Conservation (phyloP, 2,888 invertebrate genomes). For the Miltochrista miniata region DNA sequence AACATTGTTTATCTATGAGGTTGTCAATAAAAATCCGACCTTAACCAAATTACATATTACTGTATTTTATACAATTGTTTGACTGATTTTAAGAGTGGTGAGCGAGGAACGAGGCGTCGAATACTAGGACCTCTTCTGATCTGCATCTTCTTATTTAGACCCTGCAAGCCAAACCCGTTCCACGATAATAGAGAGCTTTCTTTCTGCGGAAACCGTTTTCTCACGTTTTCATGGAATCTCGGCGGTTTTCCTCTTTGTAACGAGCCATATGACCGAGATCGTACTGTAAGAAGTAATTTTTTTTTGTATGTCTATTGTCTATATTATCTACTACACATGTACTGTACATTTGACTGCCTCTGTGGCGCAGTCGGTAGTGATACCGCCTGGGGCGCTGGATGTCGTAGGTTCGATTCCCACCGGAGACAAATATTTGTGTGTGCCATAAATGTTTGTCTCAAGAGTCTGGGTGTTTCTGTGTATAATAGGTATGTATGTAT, state of each 20-base stretch:
- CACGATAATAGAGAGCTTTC: background rate
- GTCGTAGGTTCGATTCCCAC: too few relatives aligned
- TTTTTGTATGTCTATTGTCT: too few relatives aligned
- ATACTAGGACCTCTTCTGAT: background rate
- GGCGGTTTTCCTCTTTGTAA: background rate
- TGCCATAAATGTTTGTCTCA: too few relatives aligned
- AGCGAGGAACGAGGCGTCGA: background rate
- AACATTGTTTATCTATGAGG: too few relatives aligned
- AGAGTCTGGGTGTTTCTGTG: too few relatives aligned
- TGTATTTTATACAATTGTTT: background rate
- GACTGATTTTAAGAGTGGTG: background rate
- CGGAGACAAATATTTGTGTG: too few relatives aligned
- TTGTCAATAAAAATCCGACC: too few relatives aligned
- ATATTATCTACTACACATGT: background rate
- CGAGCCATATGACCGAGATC: background rate
- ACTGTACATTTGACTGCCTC: too few relatives aligned
- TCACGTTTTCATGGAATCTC: background rate
- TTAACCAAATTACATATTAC: too few relatives aligned
- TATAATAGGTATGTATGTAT: too few relatives aligned
- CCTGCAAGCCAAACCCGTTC: background rate
- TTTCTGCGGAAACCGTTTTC: background rate
- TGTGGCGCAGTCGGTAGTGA: too few relatives aligned
- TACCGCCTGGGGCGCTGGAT: too few relatives aligned
- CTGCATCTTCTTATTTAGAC: background rate
- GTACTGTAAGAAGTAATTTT: background rate